A percentile compares a stretch with the other conserved stretches of the same genome.
These are phyloP conservation scores for Sceloporus tristichus DNA, from an alignment of 2,113 vertebrate genomes.

Conservation along the genomic window DNA sequence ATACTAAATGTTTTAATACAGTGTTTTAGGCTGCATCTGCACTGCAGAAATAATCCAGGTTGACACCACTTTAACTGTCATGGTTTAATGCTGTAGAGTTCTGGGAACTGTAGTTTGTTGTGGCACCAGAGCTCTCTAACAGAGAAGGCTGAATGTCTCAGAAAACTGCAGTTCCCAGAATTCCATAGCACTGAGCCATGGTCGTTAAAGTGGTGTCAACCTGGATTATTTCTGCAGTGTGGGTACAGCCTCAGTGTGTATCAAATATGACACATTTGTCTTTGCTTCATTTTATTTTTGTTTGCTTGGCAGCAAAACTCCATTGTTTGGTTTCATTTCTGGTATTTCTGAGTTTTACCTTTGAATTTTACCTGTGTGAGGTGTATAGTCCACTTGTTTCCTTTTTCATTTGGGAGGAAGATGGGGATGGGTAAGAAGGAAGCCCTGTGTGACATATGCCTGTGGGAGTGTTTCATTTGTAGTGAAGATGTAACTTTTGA, in stretches of 20 bases:
- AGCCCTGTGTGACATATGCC: conserved; percentile 30
- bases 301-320: neutral
- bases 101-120: no score
- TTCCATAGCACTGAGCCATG: no score
- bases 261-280: fast-evolving
- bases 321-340: neutral
- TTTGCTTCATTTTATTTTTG: conserved; percentile 4
- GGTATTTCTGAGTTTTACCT: neutral
- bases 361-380: neutral
- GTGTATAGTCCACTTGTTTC: neutral
- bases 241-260: no score
- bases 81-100: no score
- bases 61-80: no score
- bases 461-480: neutral
- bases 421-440: conserved; percentile 22
- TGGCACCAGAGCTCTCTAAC: no score
- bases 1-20: neutral
- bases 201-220: no score
- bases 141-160: no score
- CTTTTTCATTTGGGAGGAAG: neutral
- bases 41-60: no score
- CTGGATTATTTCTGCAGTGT: no score
- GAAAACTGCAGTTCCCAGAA: no score
- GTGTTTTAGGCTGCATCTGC: neutral
- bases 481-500: conserved; percentile 7